phyloP scores from a whole-genome alignment of 2,113 vertebrate species.

The Donacobius atricapilla region DNA sequence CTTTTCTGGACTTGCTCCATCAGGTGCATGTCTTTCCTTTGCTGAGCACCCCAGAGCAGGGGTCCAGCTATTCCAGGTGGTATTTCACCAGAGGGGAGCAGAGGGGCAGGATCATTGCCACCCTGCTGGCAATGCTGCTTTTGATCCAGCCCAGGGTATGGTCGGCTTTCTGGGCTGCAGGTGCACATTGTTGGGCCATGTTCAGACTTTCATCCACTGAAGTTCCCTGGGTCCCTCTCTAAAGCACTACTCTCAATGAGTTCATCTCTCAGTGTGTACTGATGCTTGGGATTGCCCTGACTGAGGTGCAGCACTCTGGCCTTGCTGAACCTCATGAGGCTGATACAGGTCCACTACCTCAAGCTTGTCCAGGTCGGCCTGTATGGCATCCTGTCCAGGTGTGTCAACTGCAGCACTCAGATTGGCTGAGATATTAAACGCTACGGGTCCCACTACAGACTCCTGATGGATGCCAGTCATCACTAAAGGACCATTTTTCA shows the following conservation, averaged over 20 bases:
- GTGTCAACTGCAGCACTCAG: not conserved
- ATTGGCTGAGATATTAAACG: not conserved
- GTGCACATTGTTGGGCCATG: fast-evolving
- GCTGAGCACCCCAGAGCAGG: not conserved
- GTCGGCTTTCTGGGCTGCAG: not conserved
- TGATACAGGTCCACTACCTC: not conserved
- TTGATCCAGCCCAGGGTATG: not conserved
- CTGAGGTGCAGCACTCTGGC: not conserved
- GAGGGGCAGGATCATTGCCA: not conserved
- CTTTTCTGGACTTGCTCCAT: not conserved
- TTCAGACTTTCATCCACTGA: not conserved
- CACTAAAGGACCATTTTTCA: not conserved
- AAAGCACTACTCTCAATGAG: not conserved
- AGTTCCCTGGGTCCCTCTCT: not conserved
- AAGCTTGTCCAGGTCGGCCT: not conserved
- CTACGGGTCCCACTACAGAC: fast-evolving
- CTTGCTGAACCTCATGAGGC: not conserved
- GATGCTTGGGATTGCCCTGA: not conserved
- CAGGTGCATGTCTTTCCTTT: not conserved
- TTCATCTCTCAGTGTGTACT: not conserved
- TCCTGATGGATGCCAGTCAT: not conserved
- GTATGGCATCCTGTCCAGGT: not conserved
- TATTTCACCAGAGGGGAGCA: not conserved
- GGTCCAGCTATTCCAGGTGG: not conserved
- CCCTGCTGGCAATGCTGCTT: not conserved